Evolutionary conservation across 2,888 invertebrate genomes (phyloP).

Genomic region (Apodemia zela): DNA sequence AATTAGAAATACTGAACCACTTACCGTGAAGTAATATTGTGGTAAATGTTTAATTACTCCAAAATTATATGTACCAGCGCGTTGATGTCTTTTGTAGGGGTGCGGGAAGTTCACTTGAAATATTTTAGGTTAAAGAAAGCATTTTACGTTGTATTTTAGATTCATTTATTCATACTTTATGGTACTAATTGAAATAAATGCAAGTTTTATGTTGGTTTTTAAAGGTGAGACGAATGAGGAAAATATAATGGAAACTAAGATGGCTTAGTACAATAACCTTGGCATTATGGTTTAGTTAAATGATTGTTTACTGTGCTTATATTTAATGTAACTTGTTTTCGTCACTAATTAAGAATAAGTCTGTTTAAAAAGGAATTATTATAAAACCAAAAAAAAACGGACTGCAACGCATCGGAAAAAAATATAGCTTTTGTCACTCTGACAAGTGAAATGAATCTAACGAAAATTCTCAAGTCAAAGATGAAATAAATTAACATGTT

Average conservation of each 20-base stretch:
- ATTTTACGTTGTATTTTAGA: background rate
- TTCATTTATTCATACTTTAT: background rate
- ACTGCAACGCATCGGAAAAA: no score
- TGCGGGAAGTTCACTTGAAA: slow-evolving; percentile 16
- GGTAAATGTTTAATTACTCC: slow-evolving; percentile 29
- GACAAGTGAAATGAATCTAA: no score
- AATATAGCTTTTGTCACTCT: no score
- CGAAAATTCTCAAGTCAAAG: no score
- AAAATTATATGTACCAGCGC: slow-evolving; percentile 39
- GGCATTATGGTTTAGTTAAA: slow-evolving; percentile 2
- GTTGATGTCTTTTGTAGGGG: slow-evolving; percentile 65
- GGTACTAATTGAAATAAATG: background rate
- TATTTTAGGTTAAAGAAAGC: background rate
- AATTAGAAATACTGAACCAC: slow-evolving; percentile 20
- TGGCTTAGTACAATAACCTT: background rate
- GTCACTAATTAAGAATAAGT: background rate
- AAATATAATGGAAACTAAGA: background rate
- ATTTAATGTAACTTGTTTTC: background rate
- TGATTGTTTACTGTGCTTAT: background rate
- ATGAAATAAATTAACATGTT: no score
- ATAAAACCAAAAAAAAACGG: no score
- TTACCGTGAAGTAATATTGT: slow-evolving; percentile 25
- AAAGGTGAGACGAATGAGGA: background rate
- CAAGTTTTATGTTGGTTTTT: background rate
- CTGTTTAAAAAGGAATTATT: background rate